Evolutionary conservation across 2,797 vertebrate species (phyloP).

Genomic region (Silurus aristotelis): DNA sequence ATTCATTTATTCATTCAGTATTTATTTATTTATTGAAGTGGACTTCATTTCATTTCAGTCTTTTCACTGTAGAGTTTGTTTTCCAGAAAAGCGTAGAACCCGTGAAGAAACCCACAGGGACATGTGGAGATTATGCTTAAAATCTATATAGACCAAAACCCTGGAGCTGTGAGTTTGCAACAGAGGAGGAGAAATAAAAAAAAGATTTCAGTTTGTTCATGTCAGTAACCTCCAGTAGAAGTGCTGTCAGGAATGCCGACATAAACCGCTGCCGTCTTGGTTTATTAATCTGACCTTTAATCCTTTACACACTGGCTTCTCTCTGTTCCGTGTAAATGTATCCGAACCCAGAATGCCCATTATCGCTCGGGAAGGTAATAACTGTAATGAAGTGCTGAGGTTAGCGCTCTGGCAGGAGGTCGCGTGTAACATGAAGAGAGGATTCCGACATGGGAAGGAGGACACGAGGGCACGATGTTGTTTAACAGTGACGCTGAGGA

Average conservation of each 20-base stretch:
- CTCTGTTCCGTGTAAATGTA: neutral
- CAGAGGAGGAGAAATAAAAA: neutral
- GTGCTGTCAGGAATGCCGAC: no score
- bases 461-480: neutral
- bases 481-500: neutral
- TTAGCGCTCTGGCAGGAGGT: neutral
- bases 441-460: neutral
- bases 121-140: neutral
- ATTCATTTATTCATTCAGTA: no score
- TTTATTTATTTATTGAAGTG: no score
- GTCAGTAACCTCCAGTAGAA: neutral
- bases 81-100: neutral
- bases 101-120: neutral
- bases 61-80: neutral
- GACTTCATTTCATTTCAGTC: neutral
- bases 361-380: slow-evolving; percentile 9
- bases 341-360: neutral
- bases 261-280: neutral
- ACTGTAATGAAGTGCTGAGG: neutral
- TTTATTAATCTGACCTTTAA: slow-evolving; percentile 4
- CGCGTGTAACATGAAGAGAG: neutral
- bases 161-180: neutral
- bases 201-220: neutral
- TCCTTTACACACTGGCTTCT: neutral
- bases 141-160: neutral